Evolutionary conservation across 53 echinoderm and acorn worm genomes (phyloP).

Genomic region (Echinometra lucunter): DNA sequence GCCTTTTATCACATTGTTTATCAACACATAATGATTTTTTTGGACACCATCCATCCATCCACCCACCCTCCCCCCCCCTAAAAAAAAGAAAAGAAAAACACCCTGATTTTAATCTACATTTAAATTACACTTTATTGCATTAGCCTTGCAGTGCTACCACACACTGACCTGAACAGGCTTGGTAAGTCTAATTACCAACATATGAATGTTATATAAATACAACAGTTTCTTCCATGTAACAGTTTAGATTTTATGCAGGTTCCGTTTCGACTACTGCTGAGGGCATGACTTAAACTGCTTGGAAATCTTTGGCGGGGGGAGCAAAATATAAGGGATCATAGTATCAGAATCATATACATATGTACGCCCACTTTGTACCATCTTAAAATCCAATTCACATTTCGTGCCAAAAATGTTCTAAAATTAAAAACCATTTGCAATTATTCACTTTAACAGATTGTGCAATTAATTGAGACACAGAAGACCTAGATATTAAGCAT

Average conservation of each 20-base stretch:
- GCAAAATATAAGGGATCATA: no score
- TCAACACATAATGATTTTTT: neutral
- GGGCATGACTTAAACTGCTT: neutral
- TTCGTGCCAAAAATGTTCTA: no score
- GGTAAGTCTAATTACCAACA: neutral
- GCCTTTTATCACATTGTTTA: conserved; percentile 5
- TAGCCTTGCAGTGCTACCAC: neutral
- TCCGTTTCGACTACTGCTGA: neutral
- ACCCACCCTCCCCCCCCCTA: neutral
- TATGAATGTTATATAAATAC: neutral
- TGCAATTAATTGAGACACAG: no score
- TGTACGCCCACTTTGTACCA: neutral
- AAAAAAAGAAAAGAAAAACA: neutral
- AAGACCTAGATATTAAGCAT: no score
- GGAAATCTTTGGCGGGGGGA: neutral
- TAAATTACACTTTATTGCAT: neutral
- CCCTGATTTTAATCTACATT: neutral
- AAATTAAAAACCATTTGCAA: no score
- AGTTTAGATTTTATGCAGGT: neutral
- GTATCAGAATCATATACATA: no score
- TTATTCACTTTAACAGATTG: no score
- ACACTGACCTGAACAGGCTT: neutral
- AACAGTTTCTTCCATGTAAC: neutral
- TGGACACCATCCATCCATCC: neutral
- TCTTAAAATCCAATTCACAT: neutral